Evolutionary conservation across 1,140 invertebrate genomes (phyloP).

Genomic region (Calephelis nemesis): DNA sequence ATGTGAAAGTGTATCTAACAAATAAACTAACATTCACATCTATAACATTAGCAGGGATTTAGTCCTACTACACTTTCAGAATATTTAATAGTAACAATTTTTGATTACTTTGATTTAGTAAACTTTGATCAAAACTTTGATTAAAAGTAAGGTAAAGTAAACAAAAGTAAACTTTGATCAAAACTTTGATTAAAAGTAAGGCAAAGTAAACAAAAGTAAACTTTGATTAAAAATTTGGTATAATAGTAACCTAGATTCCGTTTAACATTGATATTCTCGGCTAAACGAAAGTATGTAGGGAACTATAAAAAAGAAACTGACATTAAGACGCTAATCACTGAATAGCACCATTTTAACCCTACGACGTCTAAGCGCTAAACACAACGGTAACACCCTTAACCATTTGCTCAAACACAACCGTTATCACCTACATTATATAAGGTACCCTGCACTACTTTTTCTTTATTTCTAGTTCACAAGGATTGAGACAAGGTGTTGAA

Average conservation of each 20-base stretch:
- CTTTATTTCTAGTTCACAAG: conserved; percentile 43
- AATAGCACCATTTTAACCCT: conserved; percentile 37
- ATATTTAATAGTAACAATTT: too few species aligned
- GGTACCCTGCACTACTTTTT: conserved; percentile 33
- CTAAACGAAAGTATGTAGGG: conserved; percentile 1
- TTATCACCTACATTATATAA: conserved; percentile 68
- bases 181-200: too few species aligned
- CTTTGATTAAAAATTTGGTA: too few species aligned
- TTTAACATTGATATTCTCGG: conserved; percentile 1
- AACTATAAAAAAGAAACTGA: conserved; percentile 3
- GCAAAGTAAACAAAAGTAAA: too few species aligned
- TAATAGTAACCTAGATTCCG: not conserved
- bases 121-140: too few species aligned
- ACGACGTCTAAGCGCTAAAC: conserved; percentile 49
- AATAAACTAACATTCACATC: too few species aligned
- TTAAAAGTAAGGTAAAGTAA: too few species aligned
- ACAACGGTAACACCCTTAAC: conserved; percentile 64
- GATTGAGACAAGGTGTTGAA: not conserved
- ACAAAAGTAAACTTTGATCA: too few species aligned
- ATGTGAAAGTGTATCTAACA: too few species aligned
- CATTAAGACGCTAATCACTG: conserved; percentile 28
- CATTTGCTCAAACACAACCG: conserved; percentile 62
- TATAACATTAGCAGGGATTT: too few species aligned
- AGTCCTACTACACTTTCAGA: too few species aligned
- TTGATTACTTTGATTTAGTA: too few species aligned